phyloP scores from a whole-genome alignment of 2,113 vertebrate species.

The Protomyctophum bolini region DNA sequence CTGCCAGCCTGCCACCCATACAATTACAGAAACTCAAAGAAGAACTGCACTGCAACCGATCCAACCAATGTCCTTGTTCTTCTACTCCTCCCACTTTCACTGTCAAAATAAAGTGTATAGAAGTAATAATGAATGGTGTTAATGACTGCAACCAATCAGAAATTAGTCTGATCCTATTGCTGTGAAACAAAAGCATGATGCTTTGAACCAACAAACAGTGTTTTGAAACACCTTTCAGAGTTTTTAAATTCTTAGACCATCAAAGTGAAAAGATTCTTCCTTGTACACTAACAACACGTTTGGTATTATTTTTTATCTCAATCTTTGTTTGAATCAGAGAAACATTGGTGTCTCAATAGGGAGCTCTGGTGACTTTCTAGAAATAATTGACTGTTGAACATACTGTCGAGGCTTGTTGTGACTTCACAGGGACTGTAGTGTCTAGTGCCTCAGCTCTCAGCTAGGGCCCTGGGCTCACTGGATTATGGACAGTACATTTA shows the following conservation, averaged over 20 bases:
- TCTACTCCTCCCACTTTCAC: not conserved
- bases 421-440: not conserved
- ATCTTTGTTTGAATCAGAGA: not conserved
- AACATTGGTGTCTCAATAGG: not conserved
- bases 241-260: not conserved
- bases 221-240: constrained; percentile 4
- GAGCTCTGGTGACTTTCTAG: not conserved
- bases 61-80: not conserved
- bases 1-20: not conserved
- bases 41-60: not conserved
- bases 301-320: not conserved
- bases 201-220: constrained; percentile 5
- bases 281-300: not conserved
- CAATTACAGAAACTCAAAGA: not conserved
- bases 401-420: not conserved
- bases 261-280: not conserved
- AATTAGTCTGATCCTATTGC: too few relatives aligned
- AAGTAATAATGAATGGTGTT: too few relatives aligned
- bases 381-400: not conserved
- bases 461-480: not conserved
- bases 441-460: not conserved
- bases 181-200: not conserved
- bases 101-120: not conserved
- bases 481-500: not conserved
- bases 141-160: too few relatives aligned